phyloP scores from a whole-genome alignment of 2,888 invertebrate genomes.

The Drosophila tripunctata region DNA sequence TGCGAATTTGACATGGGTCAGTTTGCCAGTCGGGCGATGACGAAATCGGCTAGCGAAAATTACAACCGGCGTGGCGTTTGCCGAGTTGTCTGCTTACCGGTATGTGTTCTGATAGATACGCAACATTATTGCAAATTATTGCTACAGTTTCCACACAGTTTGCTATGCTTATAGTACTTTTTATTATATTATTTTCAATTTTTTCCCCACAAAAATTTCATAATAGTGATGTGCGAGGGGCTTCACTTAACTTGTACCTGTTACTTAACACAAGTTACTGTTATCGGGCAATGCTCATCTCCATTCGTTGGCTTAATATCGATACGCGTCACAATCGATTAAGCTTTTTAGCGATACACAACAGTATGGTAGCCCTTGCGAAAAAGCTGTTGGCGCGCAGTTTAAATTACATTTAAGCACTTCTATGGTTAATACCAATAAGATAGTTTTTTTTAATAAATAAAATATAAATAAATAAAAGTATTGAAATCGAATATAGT shows the following conservation, averaged over 20 bases:
- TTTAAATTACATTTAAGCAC: slow-evolving; percentile 1
- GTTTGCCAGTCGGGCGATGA: no score
- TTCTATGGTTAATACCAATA: no score
- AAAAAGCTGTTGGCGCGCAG: neutral
- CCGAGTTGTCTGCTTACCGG: slow-evolving; percentile 56
- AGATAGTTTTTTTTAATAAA: no score
- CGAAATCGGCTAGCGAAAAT: slow-evolving; percentile 62
- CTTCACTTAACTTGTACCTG: slow-evolving; percentile 37
- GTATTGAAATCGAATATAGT: no score
- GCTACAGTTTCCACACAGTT: slow-evolving; percentile 50
- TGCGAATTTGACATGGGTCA: slow-evolving; percentile 15
- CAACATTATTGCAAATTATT: slow-evolving; percentile 63
- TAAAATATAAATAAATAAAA: no score
- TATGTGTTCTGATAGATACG: slow-evolving; percentile 69
- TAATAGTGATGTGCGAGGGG: slow-evolving; percentile 53
- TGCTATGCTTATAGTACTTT: slow-evolving; percentile 32
- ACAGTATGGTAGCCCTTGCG: neutral
- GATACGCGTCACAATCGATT: neutral
- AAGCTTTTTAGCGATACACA: neutral
- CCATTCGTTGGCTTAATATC: neutral
- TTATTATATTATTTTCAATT: slow-evolving; percentile 43
- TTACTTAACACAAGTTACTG: slow-evolving; percentile 38
- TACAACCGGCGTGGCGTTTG: slow-evolving; percentile 4
- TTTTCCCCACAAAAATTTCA: slow-evolving; percentile 52
- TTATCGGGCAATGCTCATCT: slow-evolving; percentile 5